phyloP scores from a whole-genome alignment of 2,113 vertebrate genomes.

The Oncorhynchus clarkii region DNA sequence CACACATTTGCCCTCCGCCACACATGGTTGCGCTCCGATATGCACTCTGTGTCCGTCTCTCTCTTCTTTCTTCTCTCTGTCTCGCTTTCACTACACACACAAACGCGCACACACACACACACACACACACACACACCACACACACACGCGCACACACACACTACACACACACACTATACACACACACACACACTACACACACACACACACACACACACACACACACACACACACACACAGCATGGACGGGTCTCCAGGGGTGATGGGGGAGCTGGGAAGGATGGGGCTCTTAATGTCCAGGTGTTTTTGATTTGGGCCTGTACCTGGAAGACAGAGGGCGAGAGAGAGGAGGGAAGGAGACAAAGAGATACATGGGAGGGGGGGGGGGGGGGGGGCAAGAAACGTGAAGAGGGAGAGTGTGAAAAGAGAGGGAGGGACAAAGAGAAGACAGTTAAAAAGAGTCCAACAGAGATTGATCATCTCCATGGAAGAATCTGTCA shows the following conservation, averaged over 20 bases:
- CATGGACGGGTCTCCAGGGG: no score
- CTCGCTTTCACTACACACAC: not conserved
- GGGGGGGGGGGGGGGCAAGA: no score
- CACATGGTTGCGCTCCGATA: not conserved
- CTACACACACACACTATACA: not conserved
- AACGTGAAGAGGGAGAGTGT: slow-evolving; percentile 2
- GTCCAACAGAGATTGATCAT: slow-evolving; percentile 24
- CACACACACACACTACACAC: not conserved
- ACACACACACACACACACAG: not conserved
- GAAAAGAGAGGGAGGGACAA: not conserved
- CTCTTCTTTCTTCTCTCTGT: not conserved
- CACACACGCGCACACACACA: not conserved
- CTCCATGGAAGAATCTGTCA: slow-evolving; percentile 23
- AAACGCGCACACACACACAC: not conserved
- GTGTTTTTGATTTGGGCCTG: slow-evolving; percentile 46
- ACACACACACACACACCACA: not conserved
- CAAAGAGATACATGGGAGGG: not conserved
- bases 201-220: not conserved
- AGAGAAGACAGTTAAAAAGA: not conserved
- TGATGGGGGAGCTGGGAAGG: slow-evolving; percentile 5
- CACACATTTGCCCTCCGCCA: slow-evolving; percentile 44
- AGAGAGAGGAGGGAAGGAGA: slow-evolving; percentile 2
- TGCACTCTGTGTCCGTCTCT: not conserved
- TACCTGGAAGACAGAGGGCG: slow-evolving; percentile 52
- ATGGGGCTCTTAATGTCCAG: slow-evolving; percentile 62